Evolutionary conservation across 2,113 vertebrate genomes (phyloP).

Genomic region (Perccottus glenii): DNA sequence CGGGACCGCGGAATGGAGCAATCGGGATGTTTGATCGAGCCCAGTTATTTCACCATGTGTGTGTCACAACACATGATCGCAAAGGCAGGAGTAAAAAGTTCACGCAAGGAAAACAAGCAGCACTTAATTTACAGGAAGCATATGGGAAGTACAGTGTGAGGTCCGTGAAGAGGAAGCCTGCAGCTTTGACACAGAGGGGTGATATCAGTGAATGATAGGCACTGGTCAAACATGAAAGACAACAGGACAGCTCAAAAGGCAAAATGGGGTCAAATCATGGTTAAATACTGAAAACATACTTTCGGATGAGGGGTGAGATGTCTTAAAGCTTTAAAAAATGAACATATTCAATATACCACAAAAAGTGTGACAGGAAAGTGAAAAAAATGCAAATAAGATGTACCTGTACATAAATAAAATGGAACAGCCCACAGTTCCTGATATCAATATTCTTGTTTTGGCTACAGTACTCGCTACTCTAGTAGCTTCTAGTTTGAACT

Average conservation of each 20-base stretch:
- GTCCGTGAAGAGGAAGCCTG: slow-evolving; percentile 1
- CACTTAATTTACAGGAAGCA: background rate
- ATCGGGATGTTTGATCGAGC: slow-evolving; percentile 26
- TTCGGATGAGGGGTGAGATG: too few species aligned
- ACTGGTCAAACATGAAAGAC: slow-evolving; percentile 16
- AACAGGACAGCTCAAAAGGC: background rate
- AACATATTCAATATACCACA: too few species aligned
- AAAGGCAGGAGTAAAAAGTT: slow-evolving; percentile 5
- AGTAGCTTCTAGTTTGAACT: too few species aligned
- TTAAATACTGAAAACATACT: background rate
- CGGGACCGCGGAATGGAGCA: slow-evolving; percentile 29
- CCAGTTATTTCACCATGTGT: slow-evolving; percentile 17
- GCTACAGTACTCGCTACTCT: too few species aligned
- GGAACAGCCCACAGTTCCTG: too few species aligned
- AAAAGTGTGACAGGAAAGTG: too few species aligned
- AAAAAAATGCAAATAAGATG: too few species aligned
- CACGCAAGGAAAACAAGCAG: background rate
- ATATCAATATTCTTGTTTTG: too few species aligned
- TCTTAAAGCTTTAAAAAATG: too few species aligned
- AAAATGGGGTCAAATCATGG: background rate
- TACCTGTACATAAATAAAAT: too few species aligned
- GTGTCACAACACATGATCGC: background rate
- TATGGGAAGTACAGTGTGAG: background rate
- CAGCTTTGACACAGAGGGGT: slow-evolving; percentile 10
- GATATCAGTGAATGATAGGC: slow-evolving; percentile 53